Evolutionary conservation across 64 coral and sea anemone genomes (phyloP), one percentile per base, ranked within the genome.

Genomic region (Montipora capricornis): DNA sequence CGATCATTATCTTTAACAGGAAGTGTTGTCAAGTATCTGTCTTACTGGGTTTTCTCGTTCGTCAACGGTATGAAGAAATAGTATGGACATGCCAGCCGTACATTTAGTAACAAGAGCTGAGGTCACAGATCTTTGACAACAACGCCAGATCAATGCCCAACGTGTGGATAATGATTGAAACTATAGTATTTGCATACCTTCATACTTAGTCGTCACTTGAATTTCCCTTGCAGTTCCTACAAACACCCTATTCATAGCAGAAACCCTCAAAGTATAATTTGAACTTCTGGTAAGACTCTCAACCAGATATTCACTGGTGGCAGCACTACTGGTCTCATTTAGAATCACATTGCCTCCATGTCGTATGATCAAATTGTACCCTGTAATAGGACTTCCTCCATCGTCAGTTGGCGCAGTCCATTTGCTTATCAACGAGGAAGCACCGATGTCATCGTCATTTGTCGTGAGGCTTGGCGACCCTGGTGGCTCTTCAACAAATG

Each of bases 331-430:
- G 19, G 15, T 79, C 77, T 22, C 3, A 2, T 20, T 79, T 19
- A 17, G 16, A 51, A 79, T 79, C 0, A 14, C 47, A 7, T 47
- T 22, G 46, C 17, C 16, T 20, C 47, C 19, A 16, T 52, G 47
- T 52, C 26, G 48, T 50, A 79, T 79, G 5, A 79, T 16, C 44
- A 79, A 46, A 50, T 48, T 14, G 47, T 79, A 55, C 20, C 15
- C 48, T 79, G 48, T 79, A 19, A 79, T 79, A 79, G 77, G 77
- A 19, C 77, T 79, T 7, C 77, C 77, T 22, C 77, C 77, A 51
- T 79, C 49, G 20, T 79, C 14, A 8, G 47, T 7, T 51, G 77
- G 77, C 20, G 14, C 49, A 52, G 77, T 79, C 77, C 49, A 79
- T 22, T 20, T 53, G 3, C 24, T 17, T 79, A 19, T 79, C 8